phyloP scores from a whole-genome alignment of 2,113 vertebrate species.

The Ptychochromis oligacanthus region DNA sequence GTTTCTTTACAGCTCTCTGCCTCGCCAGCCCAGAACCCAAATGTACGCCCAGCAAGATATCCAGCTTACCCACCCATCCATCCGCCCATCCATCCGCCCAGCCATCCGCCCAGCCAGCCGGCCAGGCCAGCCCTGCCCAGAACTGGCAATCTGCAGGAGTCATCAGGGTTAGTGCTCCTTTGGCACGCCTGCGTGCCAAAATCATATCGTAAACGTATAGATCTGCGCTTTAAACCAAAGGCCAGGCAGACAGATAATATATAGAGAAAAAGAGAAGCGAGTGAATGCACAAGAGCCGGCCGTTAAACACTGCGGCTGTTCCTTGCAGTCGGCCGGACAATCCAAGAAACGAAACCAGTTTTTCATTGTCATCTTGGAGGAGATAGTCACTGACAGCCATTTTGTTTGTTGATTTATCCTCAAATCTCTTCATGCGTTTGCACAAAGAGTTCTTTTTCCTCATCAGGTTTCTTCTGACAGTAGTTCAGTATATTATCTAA shows the following conservation, averaged over 20 bases:
- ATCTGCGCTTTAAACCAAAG: constrained; percentile 61
- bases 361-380: constrained; percentile 18
- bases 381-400: constrained; percentile 16
- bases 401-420: constrained; percentile 41
- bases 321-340: constrained; percentile 2
- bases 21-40: constrained; percentile 38
- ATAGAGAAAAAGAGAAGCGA: constrained; percentile 10
- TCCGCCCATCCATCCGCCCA: not conserved
- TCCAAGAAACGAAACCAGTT: not conserved
- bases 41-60: constrained; percentile 22
- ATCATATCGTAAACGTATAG: constrained; percentile 62
- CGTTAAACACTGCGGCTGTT: constrained; percentile 37
- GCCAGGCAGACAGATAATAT: constrained; percentile 56
- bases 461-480: constrained; percentile 22
- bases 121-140: constrained; percentile 30
- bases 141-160: constrained; percentile 70
- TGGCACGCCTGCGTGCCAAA: constrained; percentile 66
- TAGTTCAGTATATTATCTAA: constrained; percentile 10
- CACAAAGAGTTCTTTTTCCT: constrained; percentile 17
- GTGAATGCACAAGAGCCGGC: not conserved
- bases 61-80: constrained; percentile 10
- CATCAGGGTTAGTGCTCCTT: constrained; percentile 80
- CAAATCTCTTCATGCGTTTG: not conserved
- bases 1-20: constrained; percentile 70
- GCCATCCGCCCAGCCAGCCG: not conserved